Percentiles rank a stretch among this genome's conserved stretches.
phyloP scores from a whole-genome alignment of 2,113 vertebrate genomes.

The Hymenochirus boettgeri region DNA sequence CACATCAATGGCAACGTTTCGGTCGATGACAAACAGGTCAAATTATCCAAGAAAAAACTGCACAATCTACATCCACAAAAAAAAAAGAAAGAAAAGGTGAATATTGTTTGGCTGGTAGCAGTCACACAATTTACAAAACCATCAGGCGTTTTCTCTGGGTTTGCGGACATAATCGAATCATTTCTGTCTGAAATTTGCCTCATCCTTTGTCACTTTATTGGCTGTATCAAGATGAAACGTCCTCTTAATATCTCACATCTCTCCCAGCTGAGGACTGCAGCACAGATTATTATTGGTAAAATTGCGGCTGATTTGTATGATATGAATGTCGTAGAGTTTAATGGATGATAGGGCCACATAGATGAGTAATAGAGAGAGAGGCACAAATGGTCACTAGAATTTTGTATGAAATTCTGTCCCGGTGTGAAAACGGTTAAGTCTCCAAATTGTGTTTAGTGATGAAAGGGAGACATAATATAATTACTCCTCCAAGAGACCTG shows the following conservation, averaged over 20 bases:
- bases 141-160: no score
- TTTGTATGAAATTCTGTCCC: not conserved
- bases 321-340: conserved; percentile 13
- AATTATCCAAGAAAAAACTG: no score
- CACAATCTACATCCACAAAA: no score
- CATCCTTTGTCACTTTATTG: not conserved
- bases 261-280: not conserved
- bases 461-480: not conserved
- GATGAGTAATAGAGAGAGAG: not conserved
- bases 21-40: not conserved
- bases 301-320: not conserved
- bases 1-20: no score
- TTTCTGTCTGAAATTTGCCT: not conserved
- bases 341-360: conserved; percentile 2
- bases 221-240: not conserved
- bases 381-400: not conserved
- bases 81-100: no score
- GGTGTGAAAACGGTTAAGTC: conserved; percentile 15
- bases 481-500: not conserved
- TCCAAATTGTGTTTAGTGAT: not conserved
- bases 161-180: not conserved
- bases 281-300: conserved; percentile 4
- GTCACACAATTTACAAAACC: no score
- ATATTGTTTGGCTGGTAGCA: no score
- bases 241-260: not conserved